phyloP scores from a whole-genome alignment of 2,888 invertebrate species.

The Cheilosia scutellata region DNA sequence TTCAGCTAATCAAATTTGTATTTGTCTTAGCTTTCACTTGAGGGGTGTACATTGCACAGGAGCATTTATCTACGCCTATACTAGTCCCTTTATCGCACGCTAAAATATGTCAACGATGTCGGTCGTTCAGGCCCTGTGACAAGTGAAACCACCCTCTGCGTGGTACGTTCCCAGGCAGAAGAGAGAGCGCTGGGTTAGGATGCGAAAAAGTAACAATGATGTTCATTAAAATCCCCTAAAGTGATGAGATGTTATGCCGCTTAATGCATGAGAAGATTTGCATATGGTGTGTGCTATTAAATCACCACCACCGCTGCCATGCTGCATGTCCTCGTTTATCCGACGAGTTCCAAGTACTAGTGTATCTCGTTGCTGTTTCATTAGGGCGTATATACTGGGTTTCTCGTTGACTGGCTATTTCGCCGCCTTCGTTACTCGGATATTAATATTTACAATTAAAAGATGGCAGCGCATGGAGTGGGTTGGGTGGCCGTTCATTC shows the following conservation, averaged over 20 bases:
- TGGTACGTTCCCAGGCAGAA: conserved; percentile 18
- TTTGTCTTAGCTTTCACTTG: conserved; percentile 70
- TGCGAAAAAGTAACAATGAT: conserved; percentile 57
- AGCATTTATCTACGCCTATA: conserved; percentile 21
- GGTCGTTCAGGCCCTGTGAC: conserved; percentile 20
- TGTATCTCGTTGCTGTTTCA: neutral
- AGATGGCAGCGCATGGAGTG: conserved; percentile 3
- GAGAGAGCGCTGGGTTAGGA: conserved; percentile 8
- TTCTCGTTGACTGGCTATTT: conserved; percentile 55
- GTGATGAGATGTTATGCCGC: conserved; percentile 60
- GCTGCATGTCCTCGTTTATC: conserved; percentile 13
- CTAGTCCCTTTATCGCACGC: conserved; percentile 10
- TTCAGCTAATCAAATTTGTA: conserved; percentile 75
- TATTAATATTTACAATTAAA: conserved; percentile 74
- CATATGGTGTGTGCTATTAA: conserved; percentile 71
- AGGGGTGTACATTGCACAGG: neutral
- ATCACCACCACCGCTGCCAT: conserved; percentile 33
- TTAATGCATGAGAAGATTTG: conserved; percentile 73
- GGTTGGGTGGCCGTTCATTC: conserved; percentile 3
- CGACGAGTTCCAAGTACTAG: neutral
- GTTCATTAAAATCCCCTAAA: conserved; percentile 73
- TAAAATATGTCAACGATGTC: conserved; percentile 44
- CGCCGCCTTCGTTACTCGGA: conserved; percentile 56
- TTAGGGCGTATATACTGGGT: conserved; percentile 4
- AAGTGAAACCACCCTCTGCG: conserved; percentile 23